Evolutionary conservation across 2,888 invertebrate species (phyloP).

Genomic region (Panopea generosa): DNA sequence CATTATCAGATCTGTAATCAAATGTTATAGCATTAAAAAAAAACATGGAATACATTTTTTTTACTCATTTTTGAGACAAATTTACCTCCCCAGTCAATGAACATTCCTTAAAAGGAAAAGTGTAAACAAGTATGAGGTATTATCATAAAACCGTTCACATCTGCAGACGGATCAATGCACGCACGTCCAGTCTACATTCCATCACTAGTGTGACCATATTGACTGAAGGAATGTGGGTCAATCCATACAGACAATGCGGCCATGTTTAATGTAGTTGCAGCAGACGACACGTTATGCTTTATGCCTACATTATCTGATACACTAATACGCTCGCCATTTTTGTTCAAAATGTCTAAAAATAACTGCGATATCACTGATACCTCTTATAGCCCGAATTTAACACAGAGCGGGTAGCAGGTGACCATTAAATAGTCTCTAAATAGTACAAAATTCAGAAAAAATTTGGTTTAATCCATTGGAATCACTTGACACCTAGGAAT

Average conservation of each 20-base stretch:
- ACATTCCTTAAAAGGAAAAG: background rate
- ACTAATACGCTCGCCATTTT: constrained; percentile 16
- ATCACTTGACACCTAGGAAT: background rate
- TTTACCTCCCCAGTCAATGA: background rate
- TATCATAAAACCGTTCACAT: background rate
- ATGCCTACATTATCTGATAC: too few relatives aligned
- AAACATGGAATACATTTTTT: too few relatives aligned
- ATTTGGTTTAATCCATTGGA: background rate
- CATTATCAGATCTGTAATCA: too few relatives aligned
- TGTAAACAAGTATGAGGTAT: background rate
- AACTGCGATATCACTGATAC: background rate
- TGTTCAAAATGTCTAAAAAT: constrained; percentile 18
- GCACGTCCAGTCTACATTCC: background rate
- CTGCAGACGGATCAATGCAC: background rate
- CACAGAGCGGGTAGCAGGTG: constrained; percentile 23
- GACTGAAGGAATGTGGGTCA: constrained; percentile 15
- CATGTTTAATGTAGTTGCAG: constrained; percentile 9
- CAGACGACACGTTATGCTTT: background rate
- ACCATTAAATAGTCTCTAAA: constrained; percentile 23
- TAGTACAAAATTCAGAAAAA: constrained; percentile 17
- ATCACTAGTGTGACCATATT: constrained; percentile 1
- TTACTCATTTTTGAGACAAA: too few relatives aligned
- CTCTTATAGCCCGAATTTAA: background rate
- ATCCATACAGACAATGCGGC: constrained; percentile 12
- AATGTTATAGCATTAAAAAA: too few relatives aligned